Evolutionary conservation across 37 sponge, comb jelly and placozoan genomes (phyloP).

Genomic region (Hexactinellida sp.): DNA sequence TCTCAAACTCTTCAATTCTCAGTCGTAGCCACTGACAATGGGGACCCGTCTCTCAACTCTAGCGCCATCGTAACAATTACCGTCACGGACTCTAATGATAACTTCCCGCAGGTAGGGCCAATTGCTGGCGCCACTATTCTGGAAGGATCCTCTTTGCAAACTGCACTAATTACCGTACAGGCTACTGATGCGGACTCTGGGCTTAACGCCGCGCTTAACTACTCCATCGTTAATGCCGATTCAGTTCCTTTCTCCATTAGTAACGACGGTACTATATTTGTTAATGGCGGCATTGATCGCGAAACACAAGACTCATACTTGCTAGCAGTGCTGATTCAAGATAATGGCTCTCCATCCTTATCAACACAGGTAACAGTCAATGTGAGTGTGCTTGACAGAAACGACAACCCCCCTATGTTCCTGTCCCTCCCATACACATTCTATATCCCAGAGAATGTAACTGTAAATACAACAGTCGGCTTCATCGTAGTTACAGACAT

Average conservation of each 20-base stretch:
- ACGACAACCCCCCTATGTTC: slow-evolving; percentile 50
- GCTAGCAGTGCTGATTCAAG: slow-evolving; percentile 27
- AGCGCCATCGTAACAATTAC: slow-evolving; percentile 5
- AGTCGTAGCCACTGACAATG: slow-evolving; percentile 43
- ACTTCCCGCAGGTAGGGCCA: not conserved
- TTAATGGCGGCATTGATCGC: not conserved
- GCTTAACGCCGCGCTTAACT: not conserved
- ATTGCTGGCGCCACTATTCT: not conserved
- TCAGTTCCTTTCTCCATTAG: not conserved
- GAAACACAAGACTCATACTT: slow-evolving; percentile 17
- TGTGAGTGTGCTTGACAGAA: slow-evolving; percentile 32
- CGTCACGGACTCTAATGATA: slow-evolving; percentile 31
- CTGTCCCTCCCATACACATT: not conserved
- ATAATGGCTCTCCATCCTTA: slow-evolving; percentile 24
- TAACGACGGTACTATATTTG: slow-evolving; percentile 4
- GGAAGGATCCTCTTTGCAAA: not conserved
- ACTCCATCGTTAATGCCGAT: not conserved
- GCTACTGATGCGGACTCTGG: slow-evolving; percentile 22
- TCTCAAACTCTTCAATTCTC: slow-evolving; percentile 12
- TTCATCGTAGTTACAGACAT: not conserved
- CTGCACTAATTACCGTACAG: not conserved
- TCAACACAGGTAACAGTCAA: slow-evolving; percentile 13
- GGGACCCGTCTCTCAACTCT: not conserved
- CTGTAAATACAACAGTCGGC: not conserved
- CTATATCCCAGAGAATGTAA: slow-evolving; percentile 21